Base-by-base conservation (phyloP, 2,113 vertebrate genomes). In the Tyrannus savana region DNA sequence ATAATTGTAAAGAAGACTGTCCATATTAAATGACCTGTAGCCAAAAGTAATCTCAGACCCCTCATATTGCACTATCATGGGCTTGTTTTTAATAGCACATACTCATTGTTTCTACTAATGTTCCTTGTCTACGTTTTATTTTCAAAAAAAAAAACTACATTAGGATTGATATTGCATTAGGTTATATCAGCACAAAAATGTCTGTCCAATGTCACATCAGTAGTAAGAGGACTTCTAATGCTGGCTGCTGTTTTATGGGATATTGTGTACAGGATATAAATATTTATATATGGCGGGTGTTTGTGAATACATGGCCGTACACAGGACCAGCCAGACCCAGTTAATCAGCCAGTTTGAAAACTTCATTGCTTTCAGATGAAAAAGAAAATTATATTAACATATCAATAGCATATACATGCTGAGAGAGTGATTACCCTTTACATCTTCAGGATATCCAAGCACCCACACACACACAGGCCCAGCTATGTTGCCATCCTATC, bases 341-440 rank as follows among this genome's bases (percentile, higher is more conserved):
- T 97, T 97, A 92, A 97, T 97, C 96, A 95, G 95, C 72, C 91
- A 90, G 93, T 97, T 97, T 97, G 97, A 96, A 98, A 98, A 98
- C 97, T 98, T 98, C 97, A 94, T 96, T 97, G 93, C 97, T 97
- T 97, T 92, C 93, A 96, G 96, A 97, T 96, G 93, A 98, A 98
- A 97, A 96, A 96, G 94, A 94, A 94, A 97, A 97, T 92, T 21
- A 84, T 97, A 98, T 98, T 98, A 98, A 97, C 98, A 98, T 98
- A 97, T 98, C 98, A 98, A 97, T 97, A 90, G 95, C 89, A 95
- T 79, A 37, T 96, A 84, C 98, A 96, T 96, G 97, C 98, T 98
- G 98, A 66, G 98, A 97, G 91, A 95, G 91, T 98, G 98, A 98
- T 98, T 98, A 93, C 96, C 96, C 96, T 92, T 96, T 68, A 97